Base-by-base conservation (phyloP, 2,113 vertebrate species). In the Pyxicephalus adspersus region DNA sequence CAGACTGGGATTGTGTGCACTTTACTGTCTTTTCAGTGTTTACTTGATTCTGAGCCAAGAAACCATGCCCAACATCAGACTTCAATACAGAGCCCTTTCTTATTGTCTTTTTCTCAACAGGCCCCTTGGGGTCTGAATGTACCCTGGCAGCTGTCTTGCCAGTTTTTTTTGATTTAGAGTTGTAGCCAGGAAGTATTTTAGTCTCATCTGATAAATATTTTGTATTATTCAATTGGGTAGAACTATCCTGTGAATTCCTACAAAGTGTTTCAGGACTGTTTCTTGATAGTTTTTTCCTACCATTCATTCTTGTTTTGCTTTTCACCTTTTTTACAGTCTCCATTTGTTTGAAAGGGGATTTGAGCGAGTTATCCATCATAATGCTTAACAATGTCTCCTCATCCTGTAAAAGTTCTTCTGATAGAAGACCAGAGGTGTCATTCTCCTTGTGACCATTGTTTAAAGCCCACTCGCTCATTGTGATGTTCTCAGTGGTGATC, bases 341-440 rank as follows among this genome's bases (percentile, higher is more conserved):
- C 0, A 94, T 94, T 0, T 96, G 96, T 76, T 94, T 95, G 90
- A 95, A 95, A 9, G 95, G 91, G 29, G 95, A 94, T 76, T 95
- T 90, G 84, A 97, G 91, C 1, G 96, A 97, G 88, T 96, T 95
- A 88, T 98, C 95, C 93, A 98, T 95, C 96, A 98, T 97, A 50
- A 98, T 95, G 88, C 95, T 97, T n/a, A 99, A 88, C 83, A 99
- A 87, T 0, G 92, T 98, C 90, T 98, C 95, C 89, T 99, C 96
- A 0, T 95, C 97, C 70, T 97, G 96, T 66, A 97, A 91, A 50
- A 99, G 94, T 89, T 99, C 96, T 87, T 98, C 95, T 0, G 97
- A 98, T 55, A 98, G 96, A 81, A 95, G 92, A 81, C 95, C 95
- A 0, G 94, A 92, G 0, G 93, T 92, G 54, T 93, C 92, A 83